Conservation (phyloP, 2,113 vertebrate genomes). For the Ptyas mucosa region DNA sequence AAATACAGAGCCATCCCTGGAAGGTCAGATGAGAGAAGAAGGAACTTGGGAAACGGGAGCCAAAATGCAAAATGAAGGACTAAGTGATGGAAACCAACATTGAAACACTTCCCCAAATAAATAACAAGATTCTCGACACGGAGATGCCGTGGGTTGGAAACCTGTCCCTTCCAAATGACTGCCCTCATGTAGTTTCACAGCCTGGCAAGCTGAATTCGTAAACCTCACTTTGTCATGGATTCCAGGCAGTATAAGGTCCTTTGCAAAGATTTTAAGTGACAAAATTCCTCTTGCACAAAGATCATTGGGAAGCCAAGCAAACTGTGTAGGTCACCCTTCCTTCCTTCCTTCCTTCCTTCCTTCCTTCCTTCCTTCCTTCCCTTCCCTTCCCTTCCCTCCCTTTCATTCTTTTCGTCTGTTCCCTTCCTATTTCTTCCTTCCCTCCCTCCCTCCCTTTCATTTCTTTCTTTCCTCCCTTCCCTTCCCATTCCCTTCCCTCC, state of each 20-base stretch:
- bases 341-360: background rate
- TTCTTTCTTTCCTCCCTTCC: too few relatives aligned
- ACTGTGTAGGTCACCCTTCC: background rate
- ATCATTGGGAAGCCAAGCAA: background rate
- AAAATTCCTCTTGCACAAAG: background rate
- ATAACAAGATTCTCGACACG: background rate
- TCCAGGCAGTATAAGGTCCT: background rate
- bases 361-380: too few relatives aligned
- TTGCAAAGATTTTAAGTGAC: background rate
- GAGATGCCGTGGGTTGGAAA: background rate
- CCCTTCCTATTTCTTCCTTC: too few relatives aligned
- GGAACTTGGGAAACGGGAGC: background rate
- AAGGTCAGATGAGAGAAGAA: constrained; percentile 33
- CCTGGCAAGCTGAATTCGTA: background rate
- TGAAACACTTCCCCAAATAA: background rate
- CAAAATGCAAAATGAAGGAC: background rate
- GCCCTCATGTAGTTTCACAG: background rate
- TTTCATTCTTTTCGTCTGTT: too few relatives aligned
- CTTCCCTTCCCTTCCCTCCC: too few relatives aligned
- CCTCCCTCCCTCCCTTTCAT: accelerated
- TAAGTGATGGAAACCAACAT: background rate
- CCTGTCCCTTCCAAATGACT: constrained; percentile 23
- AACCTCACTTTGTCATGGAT: background rate
- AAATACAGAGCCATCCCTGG: background rate
- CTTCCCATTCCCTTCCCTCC: too few relatives aligned